Base-by-base conservation (phyloP, 2,113 vertebrate species). In the Hemichromis elongatus region DNA sequence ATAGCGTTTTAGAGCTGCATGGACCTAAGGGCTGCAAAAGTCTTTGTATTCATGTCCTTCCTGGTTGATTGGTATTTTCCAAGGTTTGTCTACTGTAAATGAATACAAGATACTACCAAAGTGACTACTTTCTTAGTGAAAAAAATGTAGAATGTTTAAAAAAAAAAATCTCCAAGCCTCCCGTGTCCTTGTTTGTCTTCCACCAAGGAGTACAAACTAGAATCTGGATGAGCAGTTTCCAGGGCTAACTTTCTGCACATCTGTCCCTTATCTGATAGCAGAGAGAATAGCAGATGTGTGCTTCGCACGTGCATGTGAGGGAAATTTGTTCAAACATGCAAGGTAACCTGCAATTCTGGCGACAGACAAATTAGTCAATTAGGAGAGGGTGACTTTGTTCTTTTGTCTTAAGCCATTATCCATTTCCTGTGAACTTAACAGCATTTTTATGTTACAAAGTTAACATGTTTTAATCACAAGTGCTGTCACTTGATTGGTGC, bases 381-480 rank as follows among this genome's bases (percentile, higher is more conserved):
- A 42, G 28, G 9, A 21, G 13, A 35, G 57, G 30, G 11, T 52
- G 42, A 78, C 57, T 40, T 26, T 75, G 78, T 78, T 10, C 70
- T 80, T 68, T 83, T 81, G 47, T 80, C 55, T 79, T 30, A n/a
- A 80, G 26, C 9, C 45, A 9, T 73, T 53, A 61, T 63, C 40
- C 7, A 5, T 86, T 85, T 85, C 59, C 81, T 77, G 37, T 30
- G 33, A 68, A 77, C 37, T 24, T 9, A 5, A 21, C 57, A n/a
- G 40, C 33, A 24, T 89, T 89, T 81, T 73, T 18, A 68, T 66
- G 73, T 80, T 77, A 21, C 81, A 54, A 80, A 87, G 84, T 84
- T 81, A 88, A 86, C 89, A 85, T 82, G 88, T 82, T 94, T 89
- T 94, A 92, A 95, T 92, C 91, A 90, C 84, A 90, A 86, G 87